phyloP scores from a whole-genome alignment of 30 jellyfish, hydroid and myxozoan species.

The Aurelia coerulea region DNA sequence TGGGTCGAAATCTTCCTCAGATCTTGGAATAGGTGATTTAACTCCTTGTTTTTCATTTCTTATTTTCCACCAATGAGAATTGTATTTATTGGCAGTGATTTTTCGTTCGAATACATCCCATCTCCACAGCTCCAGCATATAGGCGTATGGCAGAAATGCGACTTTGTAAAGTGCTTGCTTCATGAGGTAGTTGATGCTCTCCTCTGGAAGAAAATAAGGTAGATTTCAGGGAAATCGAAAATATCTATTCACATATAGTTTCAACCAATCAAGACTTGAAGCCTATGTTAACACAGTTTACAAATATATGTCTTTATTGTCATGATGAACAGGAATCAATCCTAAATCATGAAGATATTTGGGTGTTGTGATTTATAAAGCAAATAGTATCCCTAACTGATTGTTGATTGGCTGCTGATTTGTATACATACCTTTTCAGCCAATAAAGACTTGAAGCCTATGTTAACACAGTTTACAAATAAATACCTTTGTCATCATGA shows the following conservation, averaged over 20 bases:
- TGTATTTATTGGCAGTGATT: slow-evolving; percentile 63
- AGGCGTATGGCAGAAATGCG: slow-evolving; percentile 70
- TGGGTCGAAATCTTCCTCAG: slow-evolving; percentile 76
- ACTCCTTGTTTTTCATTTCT: slow-evolving; percentile 66
- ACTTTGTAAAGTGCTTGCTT: slow-evolving; percentile 80
- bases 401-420: slow-evolving; percentile 85
- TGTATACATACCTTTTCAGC: neutral
- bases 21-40: slow-evolving; percentile 52
- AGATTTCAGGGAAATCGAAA: neutral
- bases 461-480: neutral
- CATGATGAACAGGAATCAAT: slow-evolving; percentile 41
- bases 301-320: slow-evolving; percentile 44
- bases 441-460: neutral
- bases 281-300: neutral
- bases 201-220: slow-evolving; percentile 65
- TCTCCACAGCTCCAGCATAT: slow-evolving; percentile 79
- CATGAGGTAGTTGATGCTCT: slow-evolving; percentile 77
- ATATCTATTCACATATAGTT: neutral
- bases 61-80: slow-evolving; percentile 80
- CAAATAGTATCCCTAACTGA: slow-evolving; percentile 83
- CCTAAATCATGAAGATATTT: slow-evolving; percentile 70
- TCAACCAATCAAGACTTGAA: neutral
- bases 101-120: slow-evolving; percentile 83
- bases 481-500: slow-evolving; percentile 57
- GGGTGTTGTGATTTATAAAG: slow-evolving; percentile 78